Evolutionary conservation across 1,140 invertebrate species (phyloP).

Genomic region (Antheraea mylitta): DNA sequence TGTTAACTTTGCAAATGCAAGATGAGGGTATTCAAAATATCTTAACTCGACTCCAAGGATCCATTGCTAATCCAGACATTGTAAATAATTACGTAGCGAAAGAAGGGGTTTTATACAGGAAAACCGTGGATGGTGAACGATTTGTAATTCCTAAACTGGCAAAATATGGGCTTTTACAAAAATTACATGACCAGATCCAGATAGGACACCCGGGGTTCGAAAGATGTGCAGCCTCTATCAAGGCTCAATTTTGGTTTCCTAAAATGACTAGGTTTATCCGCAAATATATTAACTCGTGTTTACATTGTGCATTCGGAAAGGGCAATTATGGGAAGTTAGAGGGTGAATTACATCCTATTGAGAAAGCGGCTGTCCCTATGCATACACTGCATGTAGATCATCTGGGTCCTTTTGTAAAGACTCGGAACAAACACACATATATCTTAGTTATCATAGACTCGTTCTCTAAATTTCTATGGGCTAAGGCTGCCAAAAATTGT

Average conservation of each 20-base stretch:
- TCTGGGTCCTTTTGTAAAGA: conserved; percentile 41
- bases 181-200: conserved; percentile 18
- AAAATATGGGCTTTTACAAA: too few species aligned
- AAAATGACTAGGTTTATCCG: conserved; percentile 34
- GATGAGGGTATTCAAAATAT: too few species aligned
- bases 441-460: conserved; percentile 42
- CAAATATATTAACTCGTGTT: conserved; percentile 33
- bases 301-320: conserved; percentile 31
- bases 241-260: conserved; percentile 30
- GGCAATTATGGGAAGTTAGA: conserved; percentile 22
- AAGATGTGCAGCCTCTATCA: conserved; percentile 27
- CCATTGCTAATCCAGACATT: too few species aligned
- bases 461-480: conserved; percentile 45
- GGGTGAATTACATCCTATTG: conserved; percentile 37
- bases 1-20: too few species aligned
- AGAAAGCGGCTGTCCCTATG: conserved; percentile 33
- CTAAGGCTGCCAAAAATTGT: conserved; percentile 25
- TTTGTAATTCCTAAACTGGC: too few species aligned
- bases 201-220: conserved; percentile 35
- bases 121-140: too few species aligned
- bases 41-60: too few species aligned
- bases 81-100: too few species aligned
- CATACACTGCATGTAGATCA: conserved; percentile 46
- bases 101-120: too few species aligned
- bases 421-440: conserved; percentile 28